Evolutionary conservation across 1,140 invertebrate species (phyloP).

Genomic region (Drosophila rufa): DNA sequence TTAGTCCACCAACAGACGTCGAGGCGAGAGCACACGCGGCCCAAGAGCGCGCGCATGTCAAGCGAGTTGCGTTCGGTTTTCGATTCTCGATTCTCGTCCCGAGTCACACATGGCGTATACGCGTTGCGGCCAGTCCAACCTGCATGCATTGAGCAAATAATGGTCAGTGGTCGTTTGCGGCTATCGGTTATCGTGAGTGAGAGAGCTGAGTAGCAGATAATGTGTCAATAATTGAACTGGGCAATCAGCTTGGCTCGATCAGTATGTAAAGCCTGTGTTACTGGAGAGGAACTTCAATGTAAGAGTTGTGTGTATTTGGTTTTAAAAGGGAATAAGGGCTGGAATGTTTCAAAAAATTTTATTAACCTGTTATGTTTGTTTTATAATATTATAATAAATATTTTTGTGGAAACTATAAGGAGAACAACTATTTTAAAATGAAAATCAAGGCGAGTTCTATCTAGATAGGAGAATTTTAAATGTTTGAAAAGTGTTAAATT

Average conservation of each 20-base stretch:
- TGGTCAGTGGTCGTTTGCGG: slow-evolving; percentile 43
- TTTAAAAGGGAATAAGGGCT: background rate
- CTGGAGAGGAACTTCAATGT: slow-evolving; percentile 30
- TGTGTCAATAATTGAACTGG: slow-evolving; percentile 44
- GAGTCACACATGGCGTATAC: slow-evolving; percentile 69
- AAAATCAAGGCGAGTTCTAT: too few relatives aligned
- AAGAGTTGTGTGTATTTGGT: slow-evolving; percentile 15
- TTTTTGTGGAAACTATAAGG: background rate
- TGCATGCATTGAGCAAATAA: slow-evolving; percentile 45
- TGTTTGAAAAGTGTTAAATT: too few relatives aligned
- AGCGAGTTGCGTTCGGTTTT: slow-evolving; percentile 30
- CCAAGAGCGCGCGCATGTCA: slow-evolving; percentile 55
- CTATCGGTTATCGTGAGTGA: slow-evolving; percentile 18
- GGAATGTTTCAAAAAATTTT: background rate
- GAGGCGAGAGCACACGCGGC: slow-evolving; percentile 63
- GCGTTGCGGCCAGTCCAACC: slow-evolving; percentile 41
- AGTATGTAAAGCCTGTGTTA: slow-evolving; percentile 27
- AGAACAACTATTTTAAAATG: background rate
- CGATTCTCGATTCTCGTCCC: slow-evolving; percentile 10
- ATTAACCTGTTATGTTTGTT: background rate
- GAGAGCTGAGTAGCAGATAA: slow-evolving; percentile 30
- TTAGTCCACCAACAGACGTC: slow-evolving; percentile 66
- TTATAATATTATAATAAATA: background rate
- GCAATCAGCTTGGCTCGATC: slow-evolving; percentile 24
- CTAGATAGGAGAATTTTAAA: too few relatives aligned